Percentiles rank a stretch among this genome's conserved stretches.
Conservation (phyloP, 2,797 vertebrate genomes). For the Xiphorhynchus erythropygius region DNA sequence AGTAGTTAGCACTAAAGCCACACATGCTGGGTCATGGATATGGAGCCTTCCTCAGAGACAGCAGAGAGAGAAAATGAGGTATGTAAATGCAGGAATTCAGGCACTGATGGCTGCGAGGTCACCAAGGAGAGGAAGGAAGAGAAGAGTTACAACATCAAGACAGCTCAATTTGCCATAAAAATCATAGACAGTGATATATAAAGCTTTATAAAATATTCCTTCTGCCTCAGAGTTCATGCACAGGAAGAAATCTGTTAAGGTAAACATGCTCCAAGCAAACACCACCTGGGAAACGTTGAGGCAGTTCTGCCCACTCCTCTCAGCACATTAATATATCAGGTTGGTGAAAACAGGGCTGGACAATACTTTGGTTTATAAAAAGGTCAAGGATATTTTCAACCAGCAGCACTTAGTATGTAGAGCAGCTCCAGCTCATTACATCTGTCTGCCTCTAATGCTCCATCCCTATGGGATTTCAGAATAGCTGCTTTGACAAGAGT, state of each 20-base stretch:
- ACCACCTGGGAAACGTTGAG: conserved; percentile 1
- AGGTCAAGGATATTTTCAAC: conserved; percentile 20
- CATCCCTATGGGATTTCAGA: not conserved
- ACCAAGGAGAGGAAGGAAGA: not conserved
- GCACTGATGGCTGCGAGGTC: not conserved
- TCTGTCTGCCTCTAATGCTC: not conserved
- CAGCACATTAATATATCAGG: not conserved
- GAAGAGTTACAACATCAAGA: not conserved
- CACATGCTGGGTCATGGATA: not conserved
- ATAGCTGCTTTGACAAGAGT: not conserved
- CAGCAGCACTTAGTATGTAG: not conserved
- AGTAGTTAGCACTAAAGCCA: not conserved
- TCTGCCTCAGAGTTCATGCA: not conserved
- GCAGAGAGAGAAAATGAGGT: not conserved
- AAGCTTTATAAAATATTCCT: not conserved
- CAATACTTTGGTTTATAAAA: not conserved
- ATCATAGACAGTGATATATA: not conserved
- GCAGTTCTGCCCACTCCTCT: not conserved
- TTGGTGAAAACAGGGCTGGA: not conserved
- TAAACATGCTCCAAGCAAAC: not conserved
- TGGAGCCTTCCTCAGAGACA: not conserved
- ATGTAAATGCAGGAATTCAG: not conserved
- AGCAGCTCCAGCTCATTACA: not conserved
- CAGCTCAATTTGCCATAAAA: not conserved
- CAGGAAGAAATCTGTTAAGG: not conserved